A percentile compares a stretch with the other conserved stretches of the same genome.
Conservation (phyloP, 2,113 vertebrate species). For the Eleginops maclovinus region DNA sequence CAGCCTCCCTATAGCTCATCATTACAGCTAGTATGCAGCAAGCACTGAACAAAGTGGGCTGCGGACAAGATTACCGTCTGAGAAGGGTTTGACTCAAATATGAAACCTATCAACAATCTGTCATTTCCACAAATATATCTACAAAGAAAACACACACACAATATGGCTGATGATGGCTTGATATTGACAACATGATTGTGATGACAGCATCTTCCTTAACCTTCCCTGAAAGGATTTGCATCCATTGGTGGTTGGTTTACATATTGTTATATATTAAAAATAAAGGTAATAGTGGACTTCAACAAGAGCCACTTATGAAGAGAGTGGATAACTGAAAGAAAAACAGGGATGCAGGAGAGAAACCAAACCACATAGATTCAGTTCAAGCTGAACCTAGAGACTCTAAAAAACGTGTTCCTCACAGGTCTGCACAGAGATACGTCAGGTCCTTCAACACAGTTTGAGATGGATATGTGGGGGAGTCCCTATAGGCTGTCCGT, state of each 20-base stretch:
- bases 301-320: no score
- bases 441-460: no score
- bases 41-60: constrained; percentile 36
- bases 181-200: constrained; percentile 29
- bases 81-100: constrained; percentile 43
- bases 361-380: no score
- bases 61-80: constrained; percentile 59
- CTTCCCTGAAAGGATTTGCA: constrained; percentile 22
- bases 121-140: constrained; percentile 57
- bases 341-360: no score
- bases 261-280: neutral
- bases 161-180: constrained; percentile 10
- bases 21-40: constrained; percentile 36
- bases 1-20: constrained; percentile 63
- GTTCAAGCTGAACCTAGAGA: no score
- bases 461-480: no score
- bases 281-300: no score
- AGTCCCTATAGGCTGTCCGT: no score
- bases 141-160: constrained; percentile 8
- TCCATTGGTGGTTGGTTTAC: neutral
- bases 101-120: constrained; percentile 64
- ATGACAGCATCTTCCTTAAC: constrained; percentile 17
- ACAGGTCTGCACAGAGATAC: no score
- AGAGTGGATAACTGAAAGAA: no score
- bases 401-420: no score